phyloP scores from a whole-genome alignment of 2,113 vertebrate species.

The Raja brachyura region DNA sequence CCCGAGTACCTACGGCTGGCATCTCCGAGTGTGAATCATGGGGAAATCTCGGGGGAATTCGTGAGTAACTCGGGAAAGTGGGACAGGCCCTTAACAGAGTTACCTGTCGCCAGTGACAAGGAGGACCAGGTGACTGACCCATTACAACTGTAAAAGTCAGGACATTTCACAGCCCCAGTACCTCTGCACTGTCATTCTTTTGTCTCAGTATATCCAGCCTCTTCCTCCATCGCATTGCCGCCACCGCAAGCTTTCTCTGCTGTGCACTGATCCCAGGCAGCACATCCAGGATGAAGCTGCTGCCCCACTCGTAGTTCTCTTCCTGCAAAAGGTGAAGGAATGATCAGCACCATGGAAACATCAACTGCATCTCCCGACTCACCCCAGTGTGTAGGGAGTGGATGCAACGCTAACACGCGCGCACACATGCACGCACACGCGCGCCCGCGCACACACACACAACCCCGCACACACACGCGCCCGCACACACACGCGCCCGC shows the following conservation, averaged over 20 bases:
- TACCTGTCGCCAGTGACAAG: not conserved
- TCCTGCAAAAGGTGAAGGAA: constrained; percentile 62
- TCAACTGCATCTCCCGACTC: not conserved
- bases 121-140: not conserved
- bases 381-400: no score
- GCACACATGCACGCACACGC: no score
- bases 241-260: constrained; percentile 77
- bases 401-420: no score
- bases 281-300: constrained; percentile 71
- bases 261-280: constrained; percentile 72
- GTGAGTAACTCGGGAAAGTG: no score
- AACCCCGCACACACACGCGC: no score
- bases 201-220: constrained; percentile 62
- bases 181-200: constrained; percentile 53
- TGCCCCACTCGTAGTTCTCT: constrained; percentile 94
- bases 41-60: no score
- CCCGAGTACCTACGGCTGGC: no score
- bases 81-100: no score
- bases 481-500: no score
- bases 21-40: no score
- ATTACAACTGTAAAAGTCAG: not conserved
- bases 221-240: constrained; percentile 90
- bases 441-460: no score
- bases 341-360: not conserved
- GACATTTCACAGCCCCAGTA: constrained; percentile 38